Base-by-base conservation (phyloP, 2,888 invertebrate genomes). In the Psylliodes chrysocephalus region DNA sequence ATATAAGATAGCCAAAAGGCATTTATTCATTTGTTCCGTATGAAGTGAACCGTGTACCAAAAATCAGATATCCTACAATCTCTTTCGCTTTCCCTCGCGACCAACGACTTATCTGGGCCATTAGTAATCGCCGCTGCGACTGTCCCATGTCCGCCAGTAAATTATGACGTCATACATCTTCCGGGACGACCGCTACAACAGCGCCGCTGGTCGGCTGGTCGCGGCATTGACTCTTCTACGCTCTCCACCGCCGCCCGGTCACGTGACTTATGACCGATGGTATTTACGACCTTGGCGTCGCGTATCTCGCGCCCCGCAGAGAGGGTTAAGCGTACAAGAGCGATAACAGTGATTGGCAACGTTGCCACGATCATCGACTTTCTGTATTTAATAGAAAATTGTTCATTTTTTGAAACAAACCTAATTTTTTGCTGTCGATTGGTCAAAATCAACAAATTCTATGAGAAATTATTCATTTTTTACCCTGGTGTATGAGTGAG, bases 131-230 rank as follows among this genome's bases (percentile, higher is more conserved):
- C 52, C 19, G 56, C 30, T 35, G 62, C 60, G 51, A 57, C 57
- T 61, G 64, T 54, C 62, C 66, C 60, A 60, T 64, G 67, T 67
- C 68, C 65, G 44, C 57, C 53, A 35, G 67, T 73, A 71, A 75
- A 75, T 73, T 73, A 72, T 73, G 71, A 67, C 69, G 69, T 73
- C 73, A 71, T 75, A 70, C 67, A 70, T 75, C 75, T 75, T 75
- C 73, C 62, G 62, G 51, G 56, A 35, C 55, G 47, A 19, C 42
- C 55, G 49, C 14, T 38, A 38, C 38, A 38, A 15, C 38, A 38
- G 38, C 38, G 38, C 38, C 17, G 46, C 71, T 57, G 67, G 61
- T 28, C 61, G 69, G 38, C 38, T 4, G 46, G 70, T 56, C 38
- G 38, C 38, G 38, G 38, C 38, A 38, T 12, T 14, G 14, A 14